Percentiles rank a stretch among this genome's conserved stretches.
phyloP scores from a whole-genome alignment of 2,113 vertebrate species.

The Calypte anna region DNA sequence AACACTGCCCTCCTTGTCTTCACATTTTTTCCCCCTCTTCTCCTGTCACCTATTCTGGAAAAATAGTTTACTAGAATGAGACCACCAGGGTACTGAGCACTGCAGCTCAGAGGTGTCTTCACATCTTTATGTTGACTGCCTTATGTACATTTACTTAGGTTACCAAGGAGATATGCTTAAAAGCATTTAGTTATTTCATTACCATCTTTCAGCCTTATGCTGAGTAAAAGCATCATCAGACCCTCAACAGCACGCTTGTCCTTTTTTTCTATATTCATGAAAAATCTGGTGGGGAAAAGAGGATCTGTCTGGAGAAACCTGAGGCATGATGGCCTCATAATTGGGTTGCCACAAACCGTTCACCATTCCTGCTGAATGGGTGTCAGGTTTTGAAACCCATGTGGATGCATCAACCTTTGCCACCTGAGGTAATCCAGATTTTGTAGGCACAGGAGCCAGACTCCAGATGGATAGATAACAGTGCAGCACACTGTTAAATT shows the following conservation, averaged over 20 bases:
- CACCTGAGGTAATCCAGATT: neutral
- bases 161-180: neutral
- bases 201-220: neutral
- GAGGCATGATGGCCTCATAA: neutral
- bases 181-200: constrained; percentile 2
- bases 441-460: neutral
- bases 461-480: neutral
- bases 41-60: neutral
- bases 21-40: neutral
- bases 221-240: neutral
- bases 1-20: neutral
- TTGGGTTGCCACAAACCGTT: neutral
- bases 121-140: neutral
- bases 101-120: neutral
- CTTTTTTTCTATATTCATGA: neutral
- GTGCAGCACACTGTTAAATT: neutral
- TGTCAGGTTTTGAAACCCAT: neutral
- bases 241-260: neutral
- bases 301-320: neutral
- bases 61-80: neutral
- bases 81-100: neutral
- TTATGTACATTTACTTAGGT: neutral
- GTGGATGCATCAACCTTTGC: neutral
- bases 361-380: neutral
- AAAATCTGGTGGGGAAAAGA: neutral